Evolutionary conservation across 2,797 vertebrate genomes (phyloP).

Genomic region (Dryobates pubescens): DNA sequence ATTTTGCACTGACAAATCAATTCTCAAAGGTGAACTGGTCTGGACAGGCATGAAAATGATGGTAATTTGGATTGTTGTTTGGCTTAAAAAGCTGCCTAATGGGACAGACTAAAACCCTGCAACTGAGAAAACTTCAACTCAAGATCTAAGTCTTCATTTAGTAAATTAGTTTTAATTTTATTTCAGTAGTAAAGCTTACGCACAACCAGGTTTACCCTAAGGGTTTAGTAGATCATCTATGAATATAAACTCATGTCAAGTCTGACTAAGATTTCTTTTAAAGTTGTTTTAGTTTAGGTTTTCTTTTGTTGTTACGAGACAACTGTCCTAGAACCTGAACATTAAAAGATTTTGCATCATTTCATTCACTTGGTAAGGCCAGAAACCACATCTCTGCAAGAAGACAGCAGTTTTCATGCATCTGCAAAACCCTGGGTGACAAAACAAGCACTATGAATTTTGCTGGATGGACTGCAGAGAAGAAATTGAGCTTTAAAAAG

Average conservation of each 20-base stretch:
- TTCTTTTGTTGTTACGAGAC: not conserved
- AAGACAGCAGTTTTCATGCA: not conserved
- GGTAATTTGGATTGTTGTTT: not conserved
- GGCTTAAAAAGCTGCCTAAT: not conserved
- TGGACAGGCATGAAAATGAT: not conserved
- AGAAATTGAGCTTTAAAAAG: constrained; percentile 37
- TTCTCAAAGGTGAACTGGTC: not conserved
- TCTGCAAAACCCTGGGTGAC: not conserved
- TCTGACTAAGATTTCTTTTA: not conserved
- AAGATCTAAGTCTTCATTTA: not conserved
- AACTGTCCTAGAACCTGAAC: not conserved
- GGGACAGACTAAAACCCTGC: not conserved
- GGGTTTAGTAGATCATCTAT: not conserved
- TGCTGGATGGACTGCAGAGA: not conserved
- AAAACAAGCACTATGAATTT: not conserved
- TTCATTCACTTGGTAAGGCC: not conserved
- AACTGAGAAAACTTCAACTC: not conserved
- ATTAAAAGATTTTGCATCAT: not conserved
- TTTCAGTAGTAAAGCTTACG: not conserved
- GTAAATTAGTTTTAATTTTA: not conserved
- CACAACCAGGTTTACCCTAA: not conserved
- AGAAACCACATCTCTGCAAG: not conserved
- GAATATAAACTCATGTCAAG: not conserved
- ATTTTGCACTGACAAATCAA: not conserved
- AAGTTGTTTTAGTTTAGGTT: not conserved